These are phyloP conservation scores for Ispidina lecontei DNA, from an alignment of 2,797 vertebrate genomes.

Conservation along the genomic window DNA sequence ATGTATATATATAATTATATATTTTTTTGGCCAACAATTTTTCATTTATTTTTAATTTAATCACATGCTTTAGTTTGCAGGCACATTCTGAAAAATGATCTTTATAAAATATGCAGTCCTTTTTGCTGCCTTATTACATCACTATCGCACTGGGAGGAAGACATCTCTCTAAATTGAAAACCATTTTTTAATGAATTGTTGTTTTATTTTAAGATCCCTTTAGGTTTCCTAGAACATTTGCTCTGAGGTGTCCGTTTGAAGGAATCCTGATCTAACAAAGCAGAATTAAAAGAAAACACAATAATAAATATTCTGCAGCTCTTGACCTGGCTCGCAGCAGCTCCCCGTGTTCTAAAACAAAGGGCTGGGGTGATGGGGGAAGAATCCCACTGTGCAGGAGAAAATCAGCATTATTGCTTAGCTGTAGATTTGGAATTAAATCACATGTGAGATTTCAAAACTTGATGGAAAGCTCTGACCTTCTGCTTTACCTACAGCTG, in stretches of 20 bases:
- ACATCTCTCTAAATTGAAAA: conserved; percentile 37
- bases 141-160: conserved; percentile 3
- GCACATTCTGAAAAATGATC: conserved; percentile 38
- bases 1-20: not conserved
- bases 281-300: not conserved
- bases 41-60: conserved; percentile 56
- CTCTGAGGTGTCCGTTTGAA: not conserved
- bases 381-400: not conserved
- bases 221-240: conserved; percentile 23
- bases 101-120: conserved; percentile 52
- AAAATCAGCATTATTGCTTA: not conserved
- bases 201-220: conserved; percentile 55
- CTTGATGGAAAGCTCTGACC: conserved; percentile 18
- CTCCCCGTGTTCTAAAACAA: conserved; percentile 1
- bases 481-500: not conserved
- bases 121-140: not conserved
- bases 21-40: not conserved
- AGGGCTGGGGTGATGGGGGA: not conserved
- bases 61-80: conserved; percentile 42
- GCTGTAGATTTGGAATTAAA: not conserved
- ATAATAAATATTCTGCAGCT: not conserved
- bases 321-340: not conserved
- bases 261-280: conserved; percentile 4
- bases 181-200: conserved; percentile 55
- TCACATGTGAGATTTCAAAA: not conserved